phyloP scores from a whole-genome alignment of 2,113 vertebrate genomes.

The Sturnus vulgaris region DNA sequence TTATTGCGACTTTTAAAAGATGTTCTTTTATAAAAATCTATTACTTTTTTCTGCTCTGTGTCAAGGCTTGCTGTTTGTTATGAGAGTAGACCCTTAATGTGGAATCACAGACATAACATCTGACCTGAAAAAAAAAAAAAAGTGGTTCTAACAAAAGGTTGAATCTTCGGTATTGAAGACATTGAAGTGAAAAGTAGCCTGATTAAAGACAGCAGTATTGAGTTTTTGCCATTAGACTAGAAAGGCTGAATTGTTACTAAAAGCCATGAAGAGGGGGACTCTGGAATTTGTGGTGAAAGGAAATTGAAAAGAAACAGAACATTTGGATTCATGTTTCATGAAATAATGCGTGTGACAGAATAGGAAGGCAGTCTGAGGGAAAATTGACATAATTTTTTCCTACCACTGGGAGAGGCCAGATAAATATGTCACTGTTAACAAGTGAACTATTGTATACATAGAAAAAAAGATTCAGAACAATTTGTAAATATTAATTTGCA shows the following conservation, averaged over 20 bases:
- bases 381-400: conserved; percentile 84
- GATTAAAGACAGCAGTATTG: conserved; percentile 78
- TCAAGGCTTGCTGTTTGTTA: neutral
- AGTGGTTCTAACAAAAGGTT: conserved; percentile 52
- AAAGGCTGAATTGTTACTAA: conserved; percentile 79
- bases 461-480: conserved; percentile 30
- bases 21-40: neutral
- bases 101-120: neutral
- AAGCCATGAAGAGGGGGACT: conserved; percentile 67
- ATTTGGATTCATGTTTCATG: conserved; percentile 84
- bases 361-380: conserved; percentile 76
- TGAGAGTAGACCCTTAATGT: neutral
- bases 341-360: conserved; percentile 87
- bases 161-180: conserved; percentile 68
- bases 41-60: neutral
- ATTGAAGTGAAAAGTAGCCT: conserved; percentile 65
- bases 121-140: neutral
- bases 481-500: conserved; percentile 72
- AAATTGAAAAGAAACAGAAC: conserved; percentile 89
- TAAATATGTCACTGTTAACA: conserved; percentile 83
- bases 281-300: conserved; percentile 81
- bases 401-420: conserved; percentile 74
- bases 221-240: conserved; percentile 75
- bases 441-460: conserved; percentile 74
- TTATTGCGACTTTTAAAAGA: neutral